These are phyloP conservation scores for Leucoraja erinaceus DNA, from an alignment of 2,113 vertebrate species.

Conservation along the genomic window DNA sequence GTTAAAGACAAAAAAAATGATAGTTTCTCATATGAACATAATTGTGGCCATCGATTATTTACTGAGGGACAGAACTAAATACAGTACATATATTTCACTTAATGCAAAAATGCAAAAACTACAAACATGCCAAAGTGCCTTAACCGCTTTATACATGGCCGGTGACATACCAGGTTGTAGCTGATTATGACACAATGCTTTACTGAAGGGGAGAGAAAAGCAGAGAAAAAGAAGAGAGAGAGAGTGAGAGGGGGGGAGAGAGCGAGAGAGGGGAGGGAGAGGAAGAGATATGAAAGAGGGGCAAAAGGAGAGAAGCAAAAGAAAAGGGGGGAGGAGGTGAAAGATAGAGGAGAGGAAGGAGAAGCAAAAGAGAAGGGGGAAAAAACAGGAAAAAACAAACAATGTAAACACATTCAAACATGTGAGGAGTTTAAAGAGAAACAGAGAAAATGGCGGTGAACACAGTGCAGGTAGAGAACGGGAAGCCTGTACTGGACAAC, in stretches of 20 bases:
- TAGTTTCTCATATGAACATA: not conserved
- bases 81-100: not conserved
- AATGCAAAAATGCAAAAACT: too few relatives aligned
- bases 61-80: not conserved
- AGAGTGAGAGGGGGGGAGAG: not conserved
- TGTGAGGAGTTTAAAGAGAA: not conserved
- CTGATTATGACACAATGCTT: conserved; percentile 1
- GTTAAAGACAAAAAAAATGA: not conserved
- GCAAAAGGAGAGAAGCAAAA: not conserved
- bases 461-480: not conserved
- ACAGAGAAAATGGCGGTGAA: not conserved
- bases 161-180: not conserved
- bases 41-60: not conserved
- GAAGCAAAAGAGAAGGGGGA: not conserved
- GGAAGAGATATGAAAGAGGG: not conserved
- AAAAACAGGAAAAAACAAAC: not conserved
- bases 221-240: not conserved
- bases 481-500: not conserved
- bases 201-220: too few relatives aligned
- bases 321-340: not conserved
- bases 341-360: not conserved
- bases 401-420: not conserved
- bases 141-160: not conserved
- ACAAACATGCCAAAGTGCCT: not conserved
- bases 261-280: not conserved